Conservation (phyloP, 2,888 invertebrate genomes). For the Cheilosia vulpina region DNA sequence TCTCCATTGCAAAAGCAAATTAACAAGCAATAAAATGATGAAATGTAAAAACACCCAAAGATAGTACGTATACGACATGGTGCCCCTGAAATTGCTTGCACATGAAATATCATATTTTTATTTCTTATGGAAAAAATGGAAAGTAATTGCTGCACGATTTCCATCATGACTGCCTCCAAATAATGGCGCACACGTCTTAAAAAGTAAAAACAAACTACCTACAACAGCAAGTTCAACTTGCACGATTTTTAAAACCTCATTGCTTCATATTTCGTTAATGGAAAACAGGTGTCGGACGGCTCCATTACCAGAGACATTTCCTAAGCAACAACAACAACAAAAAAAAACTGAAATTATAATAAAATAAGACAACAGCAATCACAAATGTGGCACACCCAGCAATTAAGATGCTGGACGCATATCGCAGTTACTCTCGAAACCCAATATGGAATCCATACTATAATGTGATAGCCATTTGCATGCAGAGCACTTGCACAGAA, state of each 20-base stretch:
- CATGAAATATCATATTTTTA: background rate
- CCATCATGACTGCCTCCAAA: background rate
- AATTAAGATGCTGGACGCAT: constrained; percentile 48
- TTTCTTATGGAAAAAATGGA: constrained; percentile 8
- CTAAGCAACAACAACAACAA: background rate
- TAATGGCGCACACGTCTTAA: constrained; percentile 4
- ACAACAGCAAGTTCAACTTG: background rate
- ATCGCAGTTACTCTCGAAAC: constrained; percentile 41
- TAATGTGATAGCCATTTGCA: constrained; percentile 47
- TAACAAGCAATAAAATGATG: too few relatives aligned
- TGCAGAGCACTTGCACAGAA: constrained; percentile 50
- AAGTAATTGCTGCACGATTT: constrained; percentile 10
- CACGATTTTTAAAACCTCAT: background rate
- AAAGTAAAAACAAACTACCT: constrained; percentile 2
- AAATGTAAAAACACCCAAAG: background rate
- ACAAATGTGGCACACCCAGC: constrained; percentile 49
- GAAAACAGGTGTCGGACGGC: constrained; percentile 32
- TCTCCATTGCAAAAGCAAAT: too few relatives aligned
- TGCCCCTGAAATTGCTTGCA: background rate
- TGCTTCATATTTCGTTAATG: constrained; percentile 29
- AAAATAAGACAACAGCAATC: constrained; percentile 20
- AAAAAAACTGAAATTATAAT: constrained; percentile 4
- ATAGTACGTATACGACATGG: constrained; percentile 47
- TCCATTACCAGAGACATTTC: constrained; percentile 34
- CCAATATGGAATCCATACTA: constrained; percentile 43